These are phyloP conservation scores for Calameuta pallipes DNA, from an alignment of 2,888 invertebrate genomes.

Conservation along the genomic window DNA sequence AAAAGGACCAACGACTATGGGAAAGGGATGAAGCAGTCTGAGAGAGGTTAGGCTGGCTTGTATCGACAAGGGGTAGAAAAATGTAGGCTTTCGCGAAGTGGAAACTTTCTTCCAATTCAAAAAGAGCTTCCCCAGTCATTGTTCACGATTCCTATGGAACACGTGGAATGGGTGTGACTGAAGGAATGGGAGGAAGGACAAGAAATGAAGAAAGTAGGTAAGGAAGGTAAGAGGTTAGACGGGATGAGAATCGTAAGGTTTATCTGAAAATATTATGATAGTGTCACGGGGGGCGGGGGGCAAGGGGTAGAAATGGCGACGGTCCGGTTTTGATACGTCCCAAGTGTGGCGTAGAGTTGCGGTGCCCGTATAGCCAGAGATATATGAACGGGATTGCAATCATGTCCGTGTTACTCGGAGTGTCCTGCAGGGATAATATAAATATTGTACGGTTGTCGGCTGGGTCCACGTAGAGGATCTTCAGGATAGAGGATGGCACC, in stretches of 20 bases:
- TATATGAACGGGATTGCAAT: constrained; percentile 65
- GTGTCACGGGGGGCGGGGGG: constrained; percentile 29
- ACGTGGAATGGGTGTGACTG: not conserved
- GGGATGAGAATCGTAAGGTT: constrained; percentile 43
- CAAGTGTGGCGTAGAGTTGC: constrained; percentile 56
- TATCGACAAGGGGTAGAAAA: not conserved
- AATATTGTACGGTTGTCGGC: constrained; percentile 55
- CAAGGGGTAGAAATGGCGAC: constrained; percentile 24
- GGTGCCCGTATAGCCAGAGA: constrained; percentile 55
- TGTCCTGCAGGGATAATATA: constrained; percentile 64
- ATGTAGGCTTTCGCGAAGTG: not conserved
- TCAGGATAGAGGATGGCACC: not conserved
- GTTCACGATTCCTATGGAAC: not conserved
- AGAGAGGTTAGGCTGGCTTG: not conserved
- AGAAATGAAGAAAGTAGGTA: not conserved
- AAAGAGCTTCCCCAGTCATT: not conserved
- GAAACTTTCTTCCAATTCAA: not conserved
- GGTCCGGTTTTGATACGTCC: constrained; percentile 61
- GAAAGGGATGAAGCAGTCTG: not conserved
- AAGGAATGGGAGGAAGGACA: not conserved
- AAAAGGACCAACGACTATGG: not conserved
- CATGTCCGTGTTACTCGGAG: constrained; percentile 60
- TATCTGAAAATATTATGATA: constrained; percentile 61
- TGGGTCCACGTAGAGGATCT: not conserved
- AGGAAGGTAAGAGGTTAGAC: not conserved